Base-by-base conservation (phyloP, 2,888 invertebrate species). In the Brenthis daphne region DNA sequence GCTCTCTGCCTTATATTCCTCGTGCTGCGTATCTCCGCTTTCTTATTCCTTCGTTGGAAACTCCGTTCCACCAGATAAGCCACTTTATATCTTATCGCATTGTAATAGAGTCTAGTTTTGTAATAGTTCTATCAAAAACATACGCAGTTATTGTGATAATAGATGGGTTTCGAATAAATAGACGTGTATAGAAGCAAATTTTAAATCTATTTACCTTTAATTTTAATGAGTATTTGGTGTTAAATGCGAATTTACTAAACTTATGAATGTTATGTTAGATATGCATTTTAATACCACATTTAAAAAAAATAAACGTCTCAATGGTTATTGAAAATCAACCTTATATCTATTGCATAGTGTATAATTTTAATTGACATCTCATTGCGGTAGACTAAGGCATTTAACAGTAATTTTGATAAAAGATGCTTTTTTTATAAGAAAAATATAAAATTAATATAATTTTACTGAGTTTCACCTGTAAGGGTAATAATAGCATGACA, bases 1-100 rank as follows among this genome's bases (percentile, higher is more conserved):
- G 97, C 97, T 1, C 93, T 98, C 8, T 90, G 97, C 73, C 93
- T 94, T 66, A 97, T 97, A 76, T 97, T 97, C 89, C 88, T 97
- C 61, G 93, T 97, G 5, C 93, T 97, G 13, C 94, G 97, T 85
- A 93, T 97, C 75, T 94, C 97, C 6, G 97, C 97, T 11, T 98
- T 96, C 92, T 89, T 97, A 68, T 97, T 98, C 93, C 94, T 98
- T 55, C 95, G 96, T 76, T 97, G 97, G 97, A 98, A 98, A 82
- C 94, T 97, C 69, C 96, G 96, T 84, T 95, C 96, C 70, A 95
- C 96, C 68, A 95, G 96, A 93, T 97, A 96, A 68, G 68, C 53
- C 47, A 20, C 1, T 37, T 37, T 67, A 12, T 14, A 50, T 16
- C n/a, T 37, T 64, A 53, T 43, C 5, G 20, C 2, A n/a, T 56